These are phyloP conservation scores for Calameuta pallipes DNA, from an alignment of 2,888 invertebrate species.

Conservation along the genomic window DNA sequence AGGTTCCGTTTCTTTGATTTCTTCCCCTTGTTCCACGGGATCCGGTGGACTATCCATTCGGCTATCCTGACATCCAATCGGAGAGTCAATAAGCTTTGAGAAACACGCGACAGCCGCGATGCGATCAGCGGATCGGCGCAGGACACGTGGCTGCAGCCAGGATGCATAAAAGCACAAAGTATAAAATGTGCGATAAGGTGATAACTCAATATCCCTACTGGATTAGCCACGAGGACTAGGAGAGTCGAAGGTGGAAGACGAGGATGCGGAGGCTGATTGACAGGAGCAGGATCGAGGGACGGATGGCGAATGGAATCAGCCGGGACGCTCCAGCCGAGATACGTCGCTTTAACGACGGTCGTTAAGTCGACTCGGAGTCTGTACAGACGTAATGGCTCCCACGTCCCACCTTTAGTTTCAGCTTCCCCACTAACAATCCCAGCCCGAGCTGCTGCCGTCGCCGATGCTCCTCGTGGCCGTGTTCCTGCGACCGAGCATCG, in stretches of 20 bases:
- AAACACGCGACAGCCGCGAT: too few species aligned
- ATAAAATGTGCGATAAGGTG: not conserved
- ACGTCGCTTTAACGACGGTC: slow-evolving; percentile 33
- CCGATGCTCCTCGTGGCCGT: too few species aligned
- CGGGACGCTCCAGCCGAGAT: slow-evolving; percentile 16
- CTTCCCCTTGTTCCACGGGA: too few species aligned
- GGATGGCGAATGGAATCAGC: slow-evolving; percentile 22
- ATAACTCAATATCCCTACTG: not conserved
- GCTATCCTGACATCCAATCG: too few species aligned
- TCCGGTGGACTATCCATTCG: too few species aligned
- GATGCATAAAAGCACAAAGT: not conserved
- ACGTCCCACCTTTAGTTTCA: not conserved
- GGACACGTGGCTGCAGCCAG: too few species aligned
- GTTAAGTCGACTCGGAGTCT: slow-evolving; percentile 24
- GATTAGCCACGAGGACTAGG: not conserved
- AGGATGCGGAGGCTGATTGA: not conserved
- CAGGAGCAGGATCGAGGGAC: slow-evolving; percentile 9
- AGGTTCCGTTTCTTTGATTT: too few species aligned
- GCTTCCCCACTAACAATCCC: not conserved
- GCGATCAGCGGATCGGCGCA: too few species aligned
- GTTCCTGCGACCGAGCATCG: too few species aligned
- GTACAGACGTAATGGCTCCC: slow-evolving; percentile 5
- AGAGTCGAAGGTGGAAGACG: not conserved
- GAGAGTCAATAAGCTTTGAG: too few species aligned
- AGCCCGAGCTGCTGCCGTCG: not conserved